These are phyloP conservation scores for Heliconius sara DNA, from an alignment of 2,888 invertebrate genomes.

Conservation along the genomic window DNA sequence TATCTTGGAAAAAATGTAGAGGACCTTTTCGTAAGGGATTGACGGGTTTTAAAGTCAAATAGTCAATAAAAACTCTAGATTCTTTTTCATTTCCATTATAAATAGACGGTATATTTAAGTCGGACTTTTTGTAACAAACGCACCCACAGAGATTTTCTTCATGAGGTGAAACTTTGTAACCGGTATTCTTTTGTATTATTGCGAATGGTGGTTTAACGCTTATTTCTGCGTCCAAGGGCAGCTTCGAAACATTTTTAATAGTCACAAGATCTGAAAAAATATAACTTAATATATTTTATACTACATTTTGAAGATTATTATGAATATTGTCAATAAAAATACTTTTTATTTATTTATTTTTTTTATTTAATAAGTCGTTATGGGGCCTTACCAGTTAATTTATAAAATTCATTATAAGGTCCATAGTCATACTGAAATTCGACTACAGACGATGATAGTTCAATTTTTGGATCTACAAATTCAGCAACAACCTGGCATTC, in stretches of 20 bases:
- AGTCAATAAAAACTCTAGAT: constrained; percentile 68
- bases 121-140: constrained; percentile 68
- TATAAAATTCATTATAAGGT: constrained; percentile 72
- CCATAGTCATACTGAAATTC: constrained; percentile 80
- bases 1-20: constrained; percentile 74
- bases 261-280: constrained; percentile 74
- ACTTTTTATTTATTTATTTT: too few relatives aligned
- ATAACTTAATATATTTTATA: background rate
- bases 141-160: constrained; percentile 72
- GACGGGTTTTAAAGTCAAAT: constrained; percentile 68
- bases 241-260: constrained; percentile 81
- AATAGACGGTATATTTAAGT: constrained; percentile 66
- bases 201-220: constrained; percentile 80
- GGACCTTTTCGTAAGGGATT: constrained; percentile 64
- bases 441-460: constrained; percentile 76
- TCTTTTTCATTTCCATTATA: constrained; percentile 58
- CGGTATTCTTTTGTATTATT: constrained; percentile 67
- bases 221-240: constrained; percentile 78
- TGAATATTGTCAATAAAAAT: too few relatives aligned
- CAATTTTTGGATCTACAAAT: constrained; percentile 84
- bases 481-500: constrained; percentile 79
- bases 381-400: constrained; percentile 69
- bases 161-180: constrained; percentile 66
- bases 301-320: background rate
- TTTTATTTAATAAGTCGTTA: background rate